Conservation (phyloP, 2,113 vertebrate genomes). For the Centrocercus urophasianus region DNA sequence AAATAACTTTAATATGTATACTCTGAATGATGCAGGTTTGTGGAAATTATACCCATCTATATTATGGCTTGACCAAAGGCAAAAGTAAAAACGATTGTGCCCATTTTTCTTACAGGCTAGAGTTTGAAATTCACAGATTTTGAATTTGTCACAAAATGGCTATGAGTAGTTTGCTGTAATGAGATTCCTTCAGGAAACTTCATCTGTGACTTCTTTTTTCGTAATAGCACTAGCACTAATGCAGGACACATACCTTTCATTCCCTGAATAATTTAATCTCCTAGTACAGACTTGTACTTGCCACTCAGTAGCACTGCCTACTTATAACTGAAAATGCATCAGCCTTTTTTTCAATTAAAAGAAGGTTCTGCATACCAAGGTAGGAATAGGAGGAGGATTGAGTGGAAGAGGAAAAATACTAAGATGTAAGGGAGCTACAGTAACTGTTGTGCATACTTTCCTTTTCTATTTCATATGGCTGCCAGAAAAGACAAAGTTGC, state of each 20-base stretch:
- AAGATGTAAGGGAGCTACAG: neutral
- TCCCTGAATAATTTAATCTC: neutral
- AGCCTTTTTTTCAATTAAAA: neutral
- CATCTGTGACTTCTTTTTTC: neutral
- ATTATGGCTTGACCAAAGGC: neutral
- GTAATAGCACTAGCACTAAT: neutral
- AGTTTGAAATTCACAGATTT: neutral
- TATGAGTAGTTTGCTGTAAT: neutral
- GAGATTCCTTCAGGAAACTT: neutral
- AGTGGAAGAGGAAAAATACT: neutral
- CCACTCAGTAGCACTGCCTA: neutral
- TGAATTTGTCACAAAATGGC: neutral
- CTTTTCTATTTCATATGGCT: neutral
- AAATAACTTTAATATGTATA: neutral
- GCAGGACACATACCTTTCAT: neutral
- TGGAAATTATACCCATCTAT: neutral
- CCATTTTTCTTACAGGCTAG: neutral
- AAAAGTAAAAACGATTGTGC: neutral
- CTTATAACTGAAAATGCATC: neutral
- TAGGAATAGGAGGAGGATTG: accelerated
- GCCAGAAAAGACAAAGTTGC: neutral
- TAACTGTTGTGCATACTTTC: neutral
- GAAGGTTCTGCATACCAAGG: neutral
- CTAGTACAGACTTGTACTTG: neutral
- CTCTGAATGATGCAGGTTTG: neutral